Conservation (phyloP, 2,113 vertebrate genomes). For the Halcyon malimbica region DNA sequence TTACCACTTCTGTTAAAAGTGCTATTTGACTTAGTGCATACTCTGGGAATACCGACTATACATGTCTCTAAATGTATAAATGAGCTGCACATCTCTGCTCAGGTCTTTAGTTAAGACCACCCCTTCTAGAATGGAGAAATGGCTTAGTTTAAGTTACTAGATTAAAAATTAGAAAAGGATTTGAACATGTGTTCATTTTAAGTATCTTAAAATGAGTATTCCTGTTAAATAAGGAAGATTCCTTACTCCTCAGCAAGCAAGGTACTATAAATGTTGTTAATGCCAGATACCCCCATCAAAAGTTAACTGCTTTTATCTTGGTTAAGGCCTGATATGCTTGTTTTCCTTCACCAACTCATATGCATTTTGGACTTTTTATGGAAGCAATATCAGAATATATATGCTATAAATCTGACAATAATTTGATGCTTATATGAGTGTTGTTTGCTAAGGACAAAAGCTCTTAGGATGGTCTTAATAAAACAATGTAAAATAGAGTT, state of each 20-base stretch:
- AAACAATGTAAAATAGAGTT: neutral
- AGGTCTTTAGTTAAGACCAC: neutral
- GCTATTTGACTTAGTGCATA: neutral
- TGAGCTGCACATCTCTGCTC: neutral
- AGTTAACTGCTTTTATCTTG: neutral
- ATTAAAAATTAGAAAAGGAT: neutral
- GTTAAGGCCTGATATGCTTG: neutral
- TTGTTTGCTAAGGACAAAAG: neutral
- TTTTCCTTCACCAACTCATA: neutral
- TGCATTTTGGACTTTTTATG: neutral
- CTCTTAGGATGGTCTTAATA: neutral
- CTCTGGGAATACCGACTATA: neutral
- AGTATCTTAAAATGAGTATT: neutral
- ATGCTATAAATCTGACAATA: neutral
- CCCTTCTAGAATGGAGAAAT: neutral
- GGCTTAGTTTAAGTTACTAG: neutral
- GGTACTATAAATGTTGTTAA: neutral
- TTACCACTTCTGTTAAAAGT: slow-evolving; percentile 3
- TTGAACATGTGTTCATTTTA: neutral
- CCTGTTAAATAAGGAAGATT: neutral
- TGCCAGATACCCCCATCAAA: neutral
- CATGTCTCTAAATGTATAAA: neutral
- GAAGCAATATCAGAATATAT: neutral
- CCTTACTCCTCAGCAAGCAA: neutral
- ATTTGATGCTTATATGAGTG: neutral